Percentiles rank a stretch among this genome's conserved stretches.
Conservation (phyloP, 2,113 vertebrate genomes). For the Turnix velox region DNA sequence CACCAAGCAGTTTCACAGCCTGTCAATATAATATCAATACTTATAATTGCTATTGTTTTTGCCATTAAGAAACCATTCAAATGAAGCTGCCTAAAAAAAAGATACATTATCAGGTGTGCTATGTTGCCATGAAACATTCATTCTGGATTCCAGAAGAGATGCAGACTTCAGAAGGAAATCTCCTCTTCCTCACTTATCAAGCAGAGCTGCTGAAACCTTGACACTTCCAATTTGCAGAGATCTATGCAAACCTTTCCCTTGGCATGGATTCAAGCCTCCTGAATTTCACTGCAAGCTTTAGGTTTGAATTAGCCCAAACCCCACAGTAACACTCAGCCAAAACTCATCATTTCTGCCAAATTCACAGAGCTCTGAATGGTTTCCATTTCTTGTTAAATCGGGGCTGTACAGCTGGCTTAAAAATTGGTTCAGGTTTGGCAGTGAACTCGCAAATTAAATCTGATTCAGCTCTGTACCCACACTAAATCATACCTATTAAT, state of each 20-base stretch:
- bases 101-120: not conserved
- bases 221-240: constrained; percentile 55
- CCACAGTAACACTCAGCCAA: not conserved
- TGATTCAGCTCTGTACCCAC: constrained; percentile 4
- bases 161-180: constrained; percentile 24
- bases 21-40: constrained; percentile 46
- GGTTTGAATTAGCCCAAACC: constrained; percentile 20
- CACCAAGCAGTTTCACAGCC: not conserved
- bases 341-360: constrained; percentile 52
- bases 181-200: constrained; percentile 21
- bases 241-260: constrained; percentile 38
- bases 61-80: constrained; percentile 24
- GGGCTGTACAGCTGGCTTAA: constrained; percentile 30
- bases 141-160: constrained; percentile 3
- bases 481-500: not conserved
- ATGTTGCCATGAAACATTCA: not conserved
- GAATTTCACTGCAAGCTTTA: constrained; percentile 26
- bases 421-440: constrained; percentile 40
- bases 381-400: constrained; percentile 56
- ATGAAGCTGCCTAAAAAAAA: not conserved
- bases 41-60: constrained; percentile 39
- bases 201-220: constrained; percentile 44
- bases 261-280: constrained; percentile 6
- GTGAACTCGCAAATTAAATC: not conserved
- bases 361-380: constrained; percentile 31